A percentile compares a stretch with the other conserved stretches of the same genome.
Conservation (phyloP, 2,113 vertebrate genomes). For the Oryctolagus cuniculus region DNA sequence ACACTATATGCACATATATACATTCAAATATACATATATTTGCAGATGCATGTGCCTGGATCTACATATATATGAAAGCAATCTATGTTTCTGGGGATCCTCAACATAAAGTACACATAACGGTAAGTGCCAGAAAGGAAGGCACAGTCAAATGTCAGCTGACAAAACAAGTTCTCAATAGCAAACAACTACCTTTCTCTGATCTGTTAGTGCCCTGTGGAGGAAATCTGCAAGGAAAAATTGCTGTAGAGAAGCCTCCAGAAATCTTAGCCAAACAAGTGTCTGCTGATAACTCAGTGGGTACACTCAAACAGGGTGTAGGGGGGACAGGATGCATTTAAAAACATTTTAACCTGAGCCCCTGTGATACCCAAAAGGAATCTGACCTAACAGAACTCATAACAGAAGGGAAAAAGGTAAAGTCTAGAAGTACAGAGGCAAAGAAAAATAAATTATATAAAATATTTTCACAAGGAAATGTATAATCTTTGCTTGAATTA, state of each 20-base stretch:
- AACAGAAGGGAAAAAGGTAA: background rate
- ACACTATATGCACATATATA: too few relatives aligned
- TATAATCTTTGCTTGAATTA: background rate
- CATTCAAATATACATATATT: background rate
- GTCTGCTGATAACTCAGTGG: background rate
- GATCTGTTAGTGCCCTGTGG: background rate
- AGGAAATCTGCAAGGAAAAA: background rate
- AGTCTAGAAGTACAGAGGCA: background rate
- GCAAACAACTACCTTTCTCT: background rate
- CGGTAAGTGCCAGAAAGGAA: background rate
- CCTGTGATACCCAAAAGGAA: background rate
- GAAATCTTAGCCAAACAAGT: background rate
- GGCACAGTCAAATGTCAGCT: background rate
- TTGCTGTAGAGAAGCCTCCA: background rate
- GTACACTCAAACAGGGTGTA: background rate
- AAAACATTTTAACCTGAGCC: background rate
- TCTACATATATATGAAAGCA: background rate
- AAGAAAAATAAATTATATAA: conserved; percentile 8
- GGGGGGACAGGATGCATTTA: background rate
- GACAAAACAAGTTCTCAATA: conserved; percentile 15
- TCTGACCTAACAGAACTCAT: background rate
- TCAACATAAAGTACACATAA: background rate
- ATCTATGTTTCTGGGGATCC: background rate
- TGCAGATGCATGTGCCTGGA: too few relatives aligned
- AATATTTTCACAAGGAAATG: background rate